phyloP scores from a whole-genome alignment of 2,888 invertebrate genomes.

The Sminthurides aquaticus region DNA sequence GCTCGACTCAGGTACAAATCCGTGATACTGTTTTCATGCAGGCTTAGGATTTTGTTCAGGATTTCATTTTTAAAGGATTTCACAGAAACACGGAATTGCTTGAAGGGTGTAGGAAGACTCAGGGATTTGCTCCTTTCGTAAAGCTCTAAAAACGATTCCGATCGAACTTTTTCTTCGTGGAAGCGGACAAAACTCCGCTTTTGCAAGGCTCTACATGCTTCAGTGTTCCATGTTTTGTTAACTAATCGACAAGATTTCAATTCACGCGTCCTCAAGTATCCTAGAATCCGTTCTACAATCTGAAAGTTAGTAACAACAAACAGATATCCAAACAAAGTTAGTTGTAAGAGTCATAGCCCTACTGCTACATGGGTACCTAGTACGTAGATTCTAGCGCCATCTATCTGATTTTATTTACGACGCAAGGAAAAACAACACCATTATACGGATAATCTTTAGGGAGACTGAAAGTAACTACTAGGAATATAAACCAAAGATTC shows the following conservation, averaged over 20 bases:
- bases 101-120: conserved; percentile 3
- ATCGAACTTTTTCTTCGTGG: conserved; percentile 4
- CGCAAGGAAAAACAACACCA: too few relatives aligned
- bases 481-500: too few relatives aligned
- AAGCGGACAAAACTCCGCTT: conserved; percentile 1
- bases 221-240: conserved; percentile 6
- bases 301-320: background rate
- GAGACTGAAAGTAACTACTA: too few relatives aligned
- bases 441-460: too few relatives aligned
- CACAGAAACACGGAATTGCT: background rate
- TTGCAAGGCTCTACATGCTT: conserved; percentile 16
- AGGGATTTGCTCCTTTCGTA: background rate
- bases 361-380: too few relatives aligned
- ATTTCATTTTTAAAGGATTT: conserved; percentile 6
- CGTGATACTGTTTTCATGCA: background rate
- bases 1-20: background rate
- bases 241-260: conserved; percentile 10
- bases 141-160: conserved; percentile 1
- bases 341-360: too few relatives aligned
- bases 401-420: too few relatives aligned
- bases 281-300: conserved; percentile 10
- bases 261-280: background rate
- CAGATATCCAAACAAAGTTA: too few relatives aligned
- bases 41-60: background rate
- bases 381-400: too few relatives aligned